Base-by-base conservation (phyloP, 2,888 invertebrate species). In the Amblyjoppa fuscipennis region DNA sequence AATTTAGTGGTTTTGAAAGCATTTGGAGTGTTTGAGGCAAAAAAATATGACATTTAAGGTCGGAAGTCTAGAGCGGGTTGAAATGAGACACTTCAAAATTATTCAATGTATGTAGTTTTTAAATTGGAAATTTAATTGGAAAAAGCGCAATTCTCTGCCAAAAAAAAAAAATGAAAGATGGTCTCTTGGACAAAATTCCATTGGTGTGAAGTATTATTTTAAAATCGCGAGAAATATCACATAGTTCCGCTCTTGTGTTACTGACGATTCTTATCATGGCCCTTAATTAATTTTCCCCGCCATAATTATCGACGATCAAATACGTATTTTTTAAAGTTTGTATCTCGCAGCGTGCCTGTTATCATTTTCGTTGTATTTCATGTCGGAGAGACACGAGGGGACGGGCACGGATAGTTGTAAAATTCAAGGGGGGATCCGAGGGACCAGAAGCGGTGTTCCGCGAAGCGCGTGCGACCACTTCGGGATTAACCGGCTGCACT, bases 401-500 rank as follows among this genome's bases (percentile, higher is more conserved):
- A 6, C 13, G 41, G 61, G 13, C 31, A 31, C 73, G 81, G 71
- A 75, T 31, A n/a, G 51, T 74, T 79, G 77, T 79, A 79, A 80
- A 85, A 82, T 85, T 79, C 68, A 76, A 74, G 75, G 71, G 64
- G 61, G 64, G 53, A 41, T 20, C 20, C 20, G 51, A 20, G n/a
- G 31, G 41, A 68, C 68, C 49, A 61, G 20, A 38, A 38, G 38
- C 38, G 28, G 45, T 76, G 20, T 61, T 28, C 5, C 25, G 51
- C 51, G 64, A 38, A 51, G 69, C 79, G 85, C 73, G 85, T 85
- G 79, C 56, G 82, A 79, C 82, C 79, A 75, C 79, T 85, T 80
- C 66, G 31, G 82, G 76, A 82, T 85, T 85, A 82, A 83, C 79
- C 83, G 85, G 59, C 66, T 82, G 85, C 85, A 82, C 71, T 85